These are phyloP conservation scores for Scarus forsteni DNA, from an alignment of 2,797 vertebrate species.

Conservation along the genomic window DNA sequence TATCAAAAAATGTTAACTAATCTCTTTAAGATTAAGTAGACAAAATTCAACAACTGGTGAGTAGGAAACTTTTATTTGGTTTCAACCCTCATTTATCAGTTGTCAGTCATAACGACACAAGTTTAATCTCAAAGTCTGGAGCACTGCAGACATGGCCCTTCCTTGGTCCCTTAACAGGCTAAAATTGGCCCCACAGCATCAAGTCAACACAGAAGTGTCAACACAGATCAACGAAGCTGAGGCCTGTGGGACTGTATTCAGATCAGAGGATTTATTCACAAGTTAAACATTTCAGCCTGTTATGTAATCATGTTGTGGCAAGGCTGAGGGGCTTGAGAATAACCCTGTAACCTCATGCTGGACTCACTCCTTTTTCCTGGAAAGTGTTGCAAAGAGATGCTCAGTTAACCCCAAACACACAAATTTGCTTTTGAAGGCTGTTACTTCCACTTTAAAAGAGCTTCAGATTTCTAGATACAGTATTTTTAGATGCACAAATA, in stretches of 20 bases:
- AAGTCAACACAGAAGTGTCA: constrained; percentile 36
- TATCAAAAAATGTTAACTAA: too few relatives aligned
- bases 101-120: constrained; percentile 3
- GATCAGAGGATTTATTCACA: constrained; percentile 19
- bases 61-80: too few relatives aligned
- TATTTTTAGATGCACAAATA: too few relatives aligned
- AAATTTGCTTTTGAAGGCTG: neutral
- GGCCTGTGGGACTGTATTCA: constrained; percentile 24
- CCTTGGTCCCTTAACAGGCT: constrained; percentile 3
- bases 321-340: constrained; percentile 10
- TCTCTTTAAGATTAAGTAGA: too few relatives aligned
- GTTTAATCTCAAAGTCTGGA: constrained; percentile 19
- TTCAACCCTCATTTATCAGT: neutral
- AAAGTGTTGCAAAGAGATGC: constrained; percentile 1
- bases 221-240: constrained; percentile 21
- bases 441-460: neutral
- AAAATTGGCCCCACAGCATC: constrained; percentile 27
- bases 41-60: too few relatives aligned
- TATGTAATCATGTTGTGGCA: constrained; percentile 19
- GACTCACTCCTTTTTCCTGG: constrained; percentile 13
- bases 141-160: neutral
- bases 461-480: too few relatives aligned
- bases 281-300: constrained; percentile 27
- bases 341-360: constrained; percentile 21
- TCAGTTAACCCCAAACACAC: neutral